Conservation (phyloP, 2,797 vertebrate species). For the Acipenser oxyrinchus region DNA sequence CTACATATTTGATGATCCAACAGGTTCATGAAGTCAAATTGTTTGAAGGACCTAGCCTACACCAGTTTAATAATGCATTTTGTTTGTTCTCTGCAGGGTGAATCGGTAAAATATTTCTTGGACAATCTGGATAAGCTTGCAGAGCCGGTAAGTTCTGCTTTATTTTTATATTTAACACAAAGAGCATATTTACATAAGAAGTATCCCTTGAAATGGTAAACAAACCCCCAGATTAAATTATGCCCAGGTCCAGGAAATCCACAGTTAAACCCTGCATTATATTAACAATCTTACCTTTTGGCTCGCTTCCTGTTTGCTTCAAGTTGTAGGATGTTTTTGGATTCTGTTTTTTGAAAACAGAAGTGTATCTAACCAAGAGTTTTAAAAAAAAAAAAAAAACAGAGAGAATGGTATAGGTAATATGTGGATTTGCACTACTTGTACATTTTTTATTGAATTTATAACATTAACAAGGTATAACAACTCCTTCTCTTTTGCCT, state of each 20-base stretch:
- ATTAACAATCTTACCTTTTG: neutral
- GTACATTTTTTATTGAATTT: too few species aligned
- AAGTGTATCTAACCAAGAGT: too few species aligned
- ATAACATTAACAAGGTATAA: too few species aligned
- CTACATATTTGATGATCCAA: too few species aligned
- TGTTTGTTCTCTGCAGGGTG: conserved; percentile 69
- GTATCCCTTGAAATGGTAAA: conserved; percentile 3
- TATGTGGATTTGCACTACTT: too few species aligned
- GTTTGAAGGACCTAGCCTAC: too few species aligned
- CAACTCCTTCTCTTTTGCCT: too few species aligned
- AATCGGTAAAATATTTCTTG: conserved; percentile 98
- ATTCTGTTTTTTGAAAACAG: too few species aligned
- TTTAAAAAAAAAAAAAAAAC: too few species aligned
- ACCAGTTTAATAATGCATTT: conserved; percentile 16
- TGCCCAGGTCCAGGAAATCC: conserved; percentile 3
- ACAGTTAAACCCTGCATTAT: too few species aligned
- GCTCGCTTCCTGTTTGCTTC: conserved; percentile 1
- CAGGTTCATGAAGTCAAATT: conserved; percentile 21
- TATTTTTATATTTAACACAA: conserved; percentile 18
- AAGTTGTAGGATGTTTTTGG: neutral
- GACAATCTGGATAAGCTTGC: conserved; percentile 96
- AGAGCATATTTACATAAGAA: neutral
- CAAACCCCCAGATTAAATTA: neutral
- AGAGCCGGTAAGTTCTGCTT: conserved; percentile 73
- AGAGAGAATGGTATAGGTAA: too few species aligned